phyloP scores from a whole-genome alignment of 2,113 vertebrate species.

The Eclectus roratus region DNA sequence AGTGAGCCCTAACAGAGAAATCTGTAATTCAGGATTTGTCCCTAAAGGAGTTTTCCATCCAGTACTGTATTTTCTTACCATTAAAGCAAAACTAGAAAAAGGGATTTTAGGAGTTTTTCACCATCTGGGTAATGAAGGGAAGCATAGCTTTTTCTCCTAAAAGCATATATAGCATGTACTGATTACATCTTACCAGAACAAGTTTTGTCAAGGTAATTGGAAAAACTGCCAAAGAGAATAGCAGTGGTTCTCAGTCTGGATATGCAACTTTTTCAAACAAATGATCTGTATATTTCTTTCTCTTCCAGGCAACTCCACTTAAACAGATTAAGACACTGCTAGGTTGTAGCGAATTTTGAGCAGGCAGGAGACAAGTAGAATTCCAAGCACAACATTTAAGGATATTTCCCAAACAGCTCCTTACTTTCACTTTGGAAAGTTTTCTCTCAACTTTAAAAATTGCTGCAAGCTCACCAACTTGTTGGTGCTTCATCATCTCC shows the following conservation, averaged over 20 bases:
- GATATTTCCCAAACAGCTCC: not conserved
- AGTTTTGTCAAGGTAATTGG: not conserved
- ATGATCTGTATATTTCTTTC: not conserved
- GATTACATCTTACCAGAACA: not conserved
- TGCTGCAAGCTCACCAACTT: conserved; percentile 79
- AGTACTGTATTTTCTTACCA: not conserved
- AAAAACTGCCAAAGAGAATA: not conserved
- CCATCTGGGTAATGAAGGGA: not conserved
- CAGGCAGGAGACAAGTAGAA: not conserved
- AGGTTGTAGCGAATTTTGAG: not conserved
- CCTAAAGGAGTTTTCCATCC: not conserved
- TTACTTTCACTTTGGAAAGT: not conserved
- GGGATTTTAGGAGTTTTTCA: not conserved
- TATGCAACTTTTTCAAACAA: not conserved
- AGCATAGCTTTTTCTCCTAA: not conserved
- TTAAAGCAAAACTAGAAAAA: not conserved
- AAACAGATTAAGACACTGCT: not conserved
- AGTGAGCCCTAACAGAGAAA: not conserved
- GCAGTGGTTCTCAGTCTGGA: not conserved
- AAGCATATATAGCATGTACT: not conserved
- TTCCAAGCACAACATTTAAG: not conserved
- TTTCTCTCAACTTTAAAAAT: not conserved
- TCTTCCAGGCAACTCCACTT: not conserved
- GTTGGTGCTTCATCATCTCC: conserved; percentile 94
- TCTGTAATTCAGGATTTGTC: not conserved